These are phyloP conservation scores for Pseudanteris insignis DNA, from an alignment of 2,888 invertebrate genomes.

Conservation along the genomic window DNA sequence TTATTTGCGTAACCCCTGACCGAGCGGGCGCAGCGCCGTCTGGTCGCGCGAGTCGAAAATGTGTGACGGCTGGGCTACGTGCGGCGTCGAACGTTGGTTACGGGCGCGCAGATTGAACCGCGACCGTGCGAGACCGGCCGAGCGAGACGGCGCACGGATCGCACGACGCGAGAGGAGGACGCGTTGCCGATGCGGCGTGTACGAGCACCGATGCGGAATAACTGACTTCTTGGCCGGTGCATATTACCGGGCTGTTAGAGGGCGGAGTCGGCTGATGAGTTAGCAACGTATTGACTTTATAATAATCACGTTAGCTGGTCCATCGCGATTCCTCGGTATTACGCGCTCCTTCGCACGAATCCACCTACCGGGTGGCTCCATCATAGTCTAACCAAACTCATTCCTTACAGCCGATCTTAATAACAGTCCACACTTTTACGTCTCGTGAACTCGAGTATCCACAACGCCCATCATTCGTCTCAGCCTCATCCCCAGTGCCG, in stretches of 20 bases:
- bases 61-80: too few species aligned
- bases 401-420: constrained; percentile 25
- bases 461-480: too few species aligned
- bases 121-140: constrained; percentile 27
- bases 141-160: constrained; percentile 17
- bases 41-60: constrained; percentile 36
- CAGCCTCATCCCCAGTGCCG: too few species aligned
- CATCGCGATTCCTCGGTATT: constrained; percentile 46
- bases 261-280: constrained; percentile 66
- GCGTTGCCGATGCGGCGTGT: constrained; percentile 32
- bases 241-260: constrained; percentile 66
- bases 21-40: constrained; percentile 23
- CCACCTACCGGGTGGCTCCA: constrained; percentile 46
- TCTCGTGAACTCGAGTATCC: too few species aligned
- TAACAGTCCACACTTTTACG: constrained; percentile 20
- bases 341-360: constrained; percentile 48
- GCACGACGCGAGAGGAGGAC: too few species aligned
- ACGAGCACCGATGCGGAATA: constrained; percentile 57
- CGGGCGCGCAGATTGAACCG: constrained; percentile 27
- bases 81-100: constrained; percentile 27
- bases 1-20: constrained; percentile 43
- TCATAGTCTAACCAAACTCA: constrained; percentile 38
- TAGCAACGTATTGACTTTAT: constrained; percentile 67
- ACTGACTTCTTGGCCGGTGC: constrained; percentile 64
- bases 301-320: constrained; percentile 65